Evolutionary conservation across 2,888 invertebrate genomes (phyloP).

Genomic region (Perizoma affinitatum): DNA sequence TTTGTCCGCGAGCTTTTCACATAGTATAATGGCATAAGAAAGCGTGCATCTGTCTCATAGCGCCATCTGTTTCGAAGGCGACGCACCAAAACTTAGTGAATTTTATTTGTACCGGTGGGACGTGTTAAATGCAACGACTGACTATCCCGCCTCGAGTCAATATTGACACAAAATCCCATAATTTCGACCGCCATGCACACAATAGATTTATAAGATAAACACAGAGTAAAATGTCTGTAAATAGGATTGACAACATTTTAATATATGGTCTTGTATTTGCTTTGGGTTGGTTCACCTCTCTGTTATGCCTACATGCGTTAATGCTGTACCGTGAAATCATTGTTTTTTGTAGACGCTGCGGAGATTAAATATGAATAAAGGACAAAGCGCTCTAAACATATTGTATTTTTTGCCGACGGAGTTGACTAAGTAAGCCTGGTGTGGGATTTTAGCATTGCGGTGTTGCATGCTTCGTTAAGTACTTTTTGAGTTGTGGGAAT

Average conservation of each 20-base stretch:
- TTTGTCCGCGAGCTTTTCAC: not conserved
- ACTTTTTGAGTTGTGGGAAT: slow-evolving; percentile 54
- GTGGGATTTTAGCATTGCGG: slow-evolving; percentile 67
- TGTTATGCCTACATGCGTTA: slow-evolving; percentile 83
- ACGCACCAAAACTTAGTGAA: slow-evolving; percentile 36
- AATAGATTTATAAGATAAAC: slow-evolving; percentile 84
- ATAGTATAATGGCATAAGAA: not conserved
- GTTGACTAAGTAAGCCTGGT: slow-evolving; percentile 71
- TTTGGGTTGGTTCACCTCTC: slow-evolving; percentile 73
- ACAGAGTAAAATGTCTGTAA: slow-evolving; percentile 82
- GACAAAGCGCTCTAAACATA: slow-evolving; percentile 73
- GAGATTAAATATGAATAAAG: slow-evolving; percentile 82
- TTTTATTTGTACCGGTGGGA: slow-evolving; percentile 66
- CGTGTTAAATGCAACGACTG: slow-evolving; percentile 79
- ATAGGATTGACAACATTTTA: slow-evolving; percentile 83
- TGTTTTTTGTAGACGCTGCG: slow-evolving; percentile 77
- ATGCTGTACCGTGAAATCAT: slow-evolving; percentile 83
- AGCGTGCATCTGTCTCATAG: slow-evolving; percentile 37
- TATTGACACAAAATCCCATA: slow-evolving; percentile 82
- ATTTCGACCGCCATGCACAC: slow-evolving; percentile 81
- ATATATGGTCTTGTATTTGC: slow-evolving; percentile 80
- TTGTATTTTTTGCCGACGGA: slow-evolving; percentile 64
- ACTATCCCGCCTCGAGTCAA: slow-evolving; percentile 74
- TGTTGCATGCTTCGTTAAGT: slow-evolving; percentile 60
- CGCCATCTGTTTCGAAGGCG: slow-evolving; percentile 60